A percentile compares a stretch with the other conserved stretches of the same genome.
phyloP scores from a whole-genome alignment of 2,113 vertebrate species.

The Siniperca knerii region DNA sequence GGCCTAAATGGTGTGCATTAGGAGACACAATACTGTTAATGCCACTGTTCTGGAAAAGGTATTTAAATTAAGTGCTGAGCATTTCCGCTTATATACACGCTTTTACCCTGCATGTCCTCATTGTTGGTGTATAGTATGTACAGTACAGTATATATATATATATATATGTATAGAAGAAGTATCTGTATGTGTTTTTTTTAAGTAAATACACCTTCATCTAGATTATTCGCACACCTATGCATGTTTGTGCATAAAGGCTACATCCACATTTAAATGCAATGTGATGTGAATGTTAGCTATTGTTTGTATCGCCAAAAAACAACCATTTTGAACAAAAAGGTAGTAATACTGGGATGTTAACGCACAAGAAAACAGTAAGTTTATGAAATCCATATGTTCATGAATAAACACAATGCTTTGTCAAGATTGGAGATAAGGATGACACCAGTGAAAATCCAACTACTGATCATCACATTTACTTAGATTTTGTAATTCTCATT shows the following conservation, averaged over 20 bases:
- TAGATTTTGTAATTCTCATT: neutral
- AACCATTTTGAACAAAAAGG: neutral
- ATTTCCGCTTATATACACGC: slow-evolving; percentile 69
- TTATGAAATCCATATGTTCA: neutral
- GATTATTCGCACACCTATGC: slow-evolving; percentile 40
- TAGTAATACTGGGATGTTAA: neutral
- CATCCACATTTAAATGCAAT: neutral
- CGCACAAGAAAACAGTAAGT: neutral
- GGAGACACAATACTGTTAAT: slow-evolving; percentile 62
- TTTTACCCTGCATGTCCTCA: slow-evolving; percentile 71
- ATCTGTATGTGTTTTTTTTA: neutral
- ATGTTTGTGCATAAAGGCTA: slow-evolving; percentile 41
- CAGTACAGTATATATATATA: neutral
- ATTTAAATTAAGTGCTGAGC: slow-evolving; percentile 40
- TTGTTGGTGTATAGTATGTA: slow-evolving; percentile 19
- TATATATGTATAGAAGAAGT: neutral
- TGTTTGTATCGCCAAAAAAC: neutral
- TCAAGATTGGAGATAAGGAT: neutral
- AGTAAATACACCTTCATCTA: slow-evolving; percentile 13
- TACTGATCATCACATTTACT: neutral
- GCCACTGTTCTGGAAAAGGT: slow-evolving; percentile 23
- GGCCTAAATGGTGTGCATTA: slow-evolving; percentile 63
- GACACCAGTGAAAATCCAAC: neutral
- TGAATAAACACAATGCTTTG: neutral
- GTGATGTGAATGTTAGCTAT: neutral